phyloP scores from a whole-genome alignment of 2,113 vertebrate genomes.

The Tetraodon nigroviridis region DNA sequence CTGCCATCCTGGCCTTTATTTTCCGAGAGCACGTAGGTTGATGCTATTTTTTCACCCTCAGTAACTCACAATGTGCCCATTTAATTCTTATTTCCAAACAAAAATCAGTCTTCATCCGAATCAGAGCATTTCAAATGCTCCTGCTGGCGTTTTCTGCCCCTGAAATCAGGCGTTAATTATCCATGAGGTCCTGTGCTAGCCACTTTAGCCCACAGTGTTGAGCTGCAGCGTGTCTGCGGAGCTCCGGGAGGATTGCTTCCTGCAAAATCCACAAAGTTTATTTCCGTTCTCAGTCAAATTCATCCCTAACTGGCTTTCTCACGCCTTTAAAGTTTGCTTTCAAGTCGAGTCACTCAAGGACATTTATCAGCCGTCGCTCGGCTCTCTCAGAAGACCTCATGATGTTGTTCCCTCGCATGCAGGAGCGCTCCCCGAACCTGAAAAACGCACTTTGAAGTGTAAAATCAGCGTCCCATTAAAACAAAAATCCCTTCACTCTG shows the following conservation, averaged over 20 bases:
- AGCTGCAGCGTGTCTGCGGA: too few relatives aligned
- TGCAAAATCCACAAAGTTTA: too few relatives aligned
- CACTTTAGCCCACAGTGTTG: too few relatives aligned
- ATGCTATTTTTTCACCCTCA: constrained; percentile 1
- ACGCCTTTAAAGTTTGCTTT: too few relatives aligned
- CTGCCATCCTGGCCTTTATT: constrained; percentile 90
- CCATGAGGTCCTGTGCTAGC: too few relatives aligned
- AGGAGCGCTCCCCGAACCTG: neutral
- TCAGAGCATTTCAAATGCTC: too few relatives aligned
- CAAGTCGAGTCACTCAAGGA: neutral
- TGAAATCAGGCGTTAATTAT: too few relatives aligned
- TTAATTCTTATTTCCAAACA: constrained; percentile 1
- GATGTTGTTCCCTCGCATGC: neutral
- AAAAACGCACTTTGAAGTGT: neutral
- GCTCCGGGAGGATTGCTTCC: neutral
- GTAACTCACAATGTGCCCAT: constrained; percentile 1
- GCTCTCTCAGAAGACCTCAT: neutral
- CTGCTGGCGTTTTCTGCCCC: too few relatives aligned
- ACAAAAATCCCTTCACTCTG: neutral
- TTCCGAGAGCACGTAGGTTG: constrained; percentile 89
- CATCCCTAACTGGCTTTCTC: too few relatives aligned
- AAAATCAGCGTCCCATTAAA: neutral
- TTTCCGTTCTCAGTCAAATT: neutral
- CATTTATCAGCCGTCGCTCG: neutral
- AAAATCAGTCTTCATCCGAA: neutral